Conservation (phyloP, 2,113 vertebrate genomes). For the Dissostichus mawsoni region DNA sequence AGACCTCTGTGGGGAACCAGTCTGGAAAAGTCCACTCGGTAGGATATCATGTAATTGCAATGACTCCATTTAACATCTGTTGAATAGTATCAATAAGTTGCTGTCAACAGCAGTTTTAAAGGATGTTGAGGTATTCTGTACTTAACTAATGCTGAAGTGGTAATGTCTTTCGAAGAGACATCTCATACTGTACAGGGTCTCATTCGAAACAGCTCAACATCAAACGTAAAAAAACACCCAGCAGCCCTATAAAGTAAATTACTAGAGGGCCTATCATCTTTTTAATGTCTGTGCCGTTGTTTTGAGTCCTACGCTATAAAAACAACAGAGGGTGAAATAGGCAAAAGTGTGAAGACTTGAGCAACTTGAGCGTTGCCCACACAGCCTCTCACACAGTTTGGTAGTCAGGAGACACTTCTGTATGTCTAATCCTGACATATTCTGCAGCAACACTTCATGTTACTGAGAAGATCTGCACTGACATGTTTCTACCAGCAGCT, state of each 20-base stretch:
- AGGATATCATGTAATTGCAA: slow-evolving; percentile 32
- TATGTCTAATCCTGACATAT: slow-evolving; percentile 37
- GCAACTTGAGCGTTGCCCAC: slow-evolving; percentile 47
- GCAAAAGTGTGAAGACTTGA: slow-evolving; percentile 33
- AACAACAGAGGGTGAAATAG: slow-evolving; percentile 57
- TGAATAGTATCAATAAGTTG: slow-evolving; percentile 28
- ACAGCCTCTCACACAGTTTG: slow-evolving; percentile 46
- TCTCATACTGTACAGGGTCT: slow-evolving; percentile 21
- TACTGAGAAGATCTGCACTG: slow-evolving; percentile 15
- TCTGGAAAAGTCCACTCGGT: slow-evolving; percentile 59
- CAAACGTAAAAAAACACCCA: slow-evolving; percentile 58
- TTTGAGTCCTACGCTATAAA: slow-evolving; percentile 68
- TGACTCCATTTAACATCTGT: slow-evolving; percentile 34
- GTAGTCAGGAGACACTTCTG: slow-evolving; percentile 37
- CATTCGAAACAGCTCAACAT: slow-evolving; percentile 58
- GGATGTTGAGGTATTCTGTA: background rate
- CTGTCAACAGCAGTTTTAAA: slow-evolving; percentile 16
- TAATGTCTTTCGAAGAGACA: slow-evolving; percentile 7
- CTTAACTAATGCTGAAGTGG: slow-evolving; percentile 1
- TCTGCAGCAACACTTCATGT: background rate
- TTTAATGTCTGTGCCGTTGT: slow-evolving; percentile 73
- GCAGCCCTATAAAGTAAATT: slow-evolving; percentile 75
- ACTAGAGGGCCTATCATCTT: slow-evolving; percentile 59
- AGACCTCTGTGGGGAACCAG: slow-evolving; percentile 72
- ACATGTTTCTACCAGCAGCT: background rate